These are phyloP conservation scores for Anguilla anguilla DNA, from an alignment of 2,797 vertebrate genomes.

Conservation along the genomic window DNA sequence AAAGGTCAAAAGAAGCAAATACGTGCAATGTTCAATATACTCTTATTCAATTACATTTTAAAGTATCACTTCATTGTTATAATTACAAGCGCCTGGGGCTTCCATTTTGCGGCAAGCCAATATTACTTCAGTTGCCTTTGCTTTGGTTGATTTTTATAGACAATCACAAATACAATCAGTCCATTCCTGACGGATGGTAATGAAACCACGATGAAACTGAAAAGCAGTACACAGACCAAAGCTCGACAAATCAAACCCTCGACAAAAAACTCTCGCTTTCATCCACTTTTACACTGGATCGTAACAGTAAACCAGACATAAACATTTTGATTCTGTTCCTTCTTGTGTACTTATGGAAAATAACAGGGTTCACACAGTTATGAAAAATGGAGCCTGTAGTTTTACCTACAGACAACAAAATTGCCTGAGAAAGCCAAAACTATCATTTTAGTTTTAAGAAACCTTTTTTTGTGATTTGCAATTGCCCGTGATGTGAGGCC, in stretches of 20 bases:
- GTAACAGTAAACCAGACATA: neutral
- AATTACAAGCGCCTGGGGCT: neutral
- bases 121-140: neutral
- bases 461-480: neutral
- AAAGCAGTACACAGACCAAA: neutral
- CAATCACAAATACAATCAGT: neutral
- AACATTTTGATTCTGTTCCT: neutral
- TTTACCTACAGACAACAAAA: neutral
- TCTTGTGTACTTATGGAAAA: neutral
- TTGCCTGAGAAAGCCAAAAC: neutral
- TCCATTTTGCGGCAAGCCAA: neutral
- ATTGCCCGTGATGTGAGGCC: neutral
- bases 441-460: neutral
- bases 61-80: neutral
- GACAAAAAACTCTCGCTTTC: neutral
- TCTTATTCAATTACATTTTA: neutral
- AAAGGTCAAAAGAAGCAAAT: neutral
- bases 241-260: neutral
- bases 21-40: neutral
- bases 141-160: neutral
- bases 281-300: neutral
- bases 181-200: neutral
- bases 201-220: neutral
- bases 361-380: neutral
- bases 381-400: neutral